Base-by-base conservation (phyloP, 92 coral and sea anemone species). In the Nematostella vectensis region DNA sequence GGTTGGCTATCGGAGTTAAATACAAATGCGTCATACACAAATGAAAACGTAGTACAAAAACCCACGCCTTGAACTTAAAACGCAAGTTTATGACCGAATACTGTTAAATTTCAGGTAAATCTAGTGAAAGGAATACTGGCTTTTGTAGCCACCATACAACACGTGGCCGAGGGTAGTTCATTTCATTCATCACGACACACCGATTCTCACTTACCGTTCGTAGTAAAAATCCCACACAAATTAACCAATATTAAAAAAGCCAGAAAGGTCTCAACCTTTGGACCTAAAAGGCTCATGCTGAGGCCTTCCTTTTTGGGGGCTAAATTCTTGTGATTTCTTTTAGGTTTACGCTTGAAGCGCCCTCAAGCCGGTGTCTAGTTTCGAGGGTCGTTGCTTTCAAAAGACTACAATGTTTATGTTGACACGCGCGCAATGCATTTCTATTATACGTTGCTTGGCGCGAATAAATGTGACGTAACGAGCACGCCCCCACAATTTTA, bases 351-450 rank as follows among this genome's bases (percentile, higher is more conserved):
- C n/a, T n/a, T n/a, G n/a, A n/a, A n/a, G n/a, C n/a, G n/a, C 40
- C 40, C 8, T 33, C 15, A 6, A 6, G 40, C 40, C 40, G 40
- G 40, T 33, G 40, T 15, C 15, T 6, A 15, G 15, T 33, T 33
- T 33, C 40, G 40, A 33, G 40, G n/a, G 8, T 33, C 8, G 6
- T 33, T 6, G 40, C 40, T 15, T 6, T 33, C 15, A 15, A 33
- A 33, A 6, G 40, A 15, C 6, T 6, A 6, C 8, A 33, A 33
- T 33, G 40, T 33, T 33, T 33, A 33, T 33, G 40, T 33, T 33
- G 40, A 33, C 40, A 33, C 40, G 15, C 40, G 40, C 40, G 40
- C 40, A 33, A 33, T n/a, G n/a, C n/a, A n/a, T n/a, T n/a, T n/a
- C n/a, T n/a, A 33, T 15, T 6, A 6, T 6, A 15, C 40, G 40